Evolutionary conservation across 2,888 invertebrate genomes (phyloP).

Genomic region (Melinaea menophilus): DNA sequence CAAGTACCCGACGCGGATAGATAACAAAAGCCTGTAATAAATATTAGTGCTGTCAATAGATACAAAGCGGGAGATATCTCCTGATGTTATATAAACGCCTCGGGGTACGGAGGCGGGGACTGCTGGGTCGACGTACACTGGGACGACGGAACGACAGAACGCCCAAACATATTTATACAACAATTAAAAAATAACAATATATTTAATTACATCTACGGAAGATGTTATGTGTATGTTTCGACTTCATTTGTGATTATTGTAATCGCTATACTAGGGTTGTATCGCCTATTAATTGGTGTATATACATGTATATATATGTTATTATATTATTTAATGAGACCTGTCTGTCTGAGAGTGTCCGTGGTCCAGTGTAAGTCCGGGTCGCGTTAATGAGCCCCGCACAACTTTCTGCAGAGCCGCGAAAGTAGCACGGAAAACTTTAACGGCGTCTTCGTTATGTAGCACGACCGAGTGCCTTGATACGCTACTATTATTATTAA

Average conservation of each 20-base stretch:
- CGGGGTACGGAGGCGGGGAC: slow-evolving; percentile 61
- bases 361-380: slow-evolving; percentile 37
- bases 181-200: neutral
- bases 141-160: slow-evolving; percentile 21
- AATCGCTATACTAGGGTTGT: too few relatives aligned
- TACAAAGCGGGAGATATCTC: slow-evolving; percentile 65
- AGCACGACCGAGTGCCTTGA: slow-evolving; percentile 42
- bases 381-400: slow-evolving; percentile 68
- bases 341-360: slow-evolving; percentile 29
- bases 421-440: slow-evolving; percentile 78
- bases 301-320: neutral
- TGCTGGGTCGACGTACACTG: slow-evolving; percentile 36
- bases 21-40: slow-evolving; percentile 73
- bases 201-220: neutral
- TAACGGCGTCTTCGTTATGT: slow-evolving; percentile 71
- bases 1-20: slow-evolving; percentile 31
- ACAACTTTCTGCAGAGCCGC: slow-evolving; percentile 72
- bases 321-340: neutral
- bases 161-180: slow-evolving; percentile 11
- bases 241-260: too few relatives aligned
- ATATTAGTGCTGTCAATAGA: slow-evolving; percentile 75
- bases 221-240: too few relatives aligned
- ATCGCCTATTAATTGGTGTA: neutral
- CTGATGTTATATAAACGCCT: slow-evolving; percentile 75
- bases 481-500: slow-evolving; percentile 40